phyloP scores from a whole-genome alignment of 2,888 invertebrate genomes.

The Gryllus longicercus region DNA sequence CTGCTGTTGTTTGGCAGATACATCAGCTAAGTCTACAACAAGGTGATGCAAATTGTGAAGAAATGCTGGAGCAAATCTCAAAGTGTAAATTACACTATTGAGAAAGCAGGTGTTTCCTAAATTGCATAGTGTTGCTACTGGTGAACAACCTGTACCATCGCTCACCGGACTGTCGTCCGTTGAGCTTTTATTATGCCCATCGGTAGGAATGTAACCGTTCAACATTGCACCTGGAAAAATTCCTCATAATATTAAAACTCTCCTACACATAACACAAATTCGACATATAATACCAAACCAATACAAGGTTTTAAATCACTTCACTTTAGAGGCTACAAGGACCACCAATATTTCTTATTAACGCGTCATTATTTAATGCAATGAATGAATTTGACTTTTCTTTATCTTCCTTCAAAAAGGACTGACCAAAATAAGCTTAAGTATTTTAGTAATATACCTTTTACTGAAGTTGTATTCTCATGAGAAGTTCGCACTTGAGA shows the following conservation, averaged over 20 bases:
- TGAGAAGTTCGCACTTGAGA: background rate
- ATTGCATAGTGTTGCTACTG: constrained; percentile 76
- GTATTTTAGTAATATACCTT: background rate
- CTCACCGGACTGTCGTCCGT: constrained; percentile 40
- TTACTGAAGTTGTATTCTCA: background rate
- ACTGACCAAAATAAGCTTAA: too few species aligned
- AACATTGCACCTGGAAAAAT: constrained; percentile 32
- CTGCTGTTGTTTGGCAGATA: constrained; percentile 47
- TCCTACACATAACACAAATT: too few species aligned
- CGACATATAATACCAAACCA: too few species aligned
- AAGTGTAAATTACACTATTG: constrained; percentile 88
- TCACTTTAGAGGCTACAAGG: too few species aligned
- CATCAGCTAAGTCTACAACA: constrained; percentile 65
- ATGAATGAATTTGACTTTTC: too few species aligned
- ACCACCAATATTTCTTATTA: too few species aligned
- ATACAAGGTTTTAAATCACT: too few species aligned
- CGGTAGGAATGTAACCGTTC: constrained; percentile 38
- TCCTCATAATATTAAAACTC: background rate
- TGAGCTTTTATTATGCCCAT: constrained; percentile 36
- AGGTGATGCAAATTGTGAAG: constrained; percentile 85
- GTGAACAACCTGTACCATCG: constrained; percentile 42
- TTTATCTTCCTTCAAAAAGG: too few species aligned
- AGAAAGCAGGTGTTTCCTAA: constrained; percentile 92
- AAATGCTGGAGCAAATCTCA: constrained; percentile 86
- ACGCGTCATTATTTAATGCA: too few species aligned